These are phyloP conservation scores for Dendrolimus kikuchii DNA, from an alignment of 1,140 invertebrate genomes.

Conservation along the genomic window DNA sequence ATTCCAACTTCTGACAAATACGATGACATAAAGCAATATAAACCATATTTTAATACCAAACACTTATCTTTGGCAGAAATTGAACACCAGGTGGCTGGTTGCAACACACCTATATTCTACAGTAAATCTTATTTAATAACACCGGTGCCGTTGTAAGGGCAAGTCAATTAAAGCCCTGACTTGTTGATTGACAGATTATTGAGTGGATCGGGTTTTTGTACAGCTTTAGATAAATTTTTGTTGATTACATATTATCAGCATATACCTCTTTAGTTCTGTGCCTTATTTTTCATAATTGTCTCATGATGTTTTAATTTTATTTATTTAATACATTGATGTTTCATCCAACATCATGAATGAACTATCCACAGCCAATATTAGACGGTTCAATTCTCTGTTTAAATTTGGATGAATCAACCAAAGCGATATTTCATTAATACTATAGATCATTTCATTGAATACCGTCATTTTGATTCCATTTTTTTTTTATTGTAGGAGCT, in stretches of 20 bases:
- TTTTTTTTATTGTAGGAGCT: too few relatives aligned
- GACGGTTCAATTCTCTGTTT: too few relatives aligned
- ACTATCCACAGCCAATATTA: too few relatives aligned
- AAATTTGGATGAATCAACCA: too few relatives aligned
- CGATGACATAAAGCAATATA: not conserved
- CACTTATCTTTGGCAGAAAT: constrained; percentile 30
- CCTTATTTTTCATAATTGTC: too few relatives aligned
- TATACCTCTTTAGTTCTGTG: not conserved
- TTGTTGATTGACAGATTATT: constrained; percentile 31
- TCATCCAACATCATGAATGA: too few relatives aligned
- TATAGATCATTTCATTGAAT: too few relatives aligned
- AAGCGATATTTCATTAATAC: too few relatives aligned
- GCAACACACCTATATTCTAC: constrained; percentile 20
- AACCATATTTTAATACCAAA: not conserved
- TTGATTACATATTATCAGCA: not conserved
- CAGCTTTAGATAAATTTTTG: not conserved
- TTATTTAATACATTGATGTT: too few relatives aligned
- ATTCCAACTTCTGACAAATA: not conserved
- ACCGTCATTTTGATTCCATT: too few relatives aligned
- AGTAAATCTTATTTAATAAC: constrained; percentile 30
- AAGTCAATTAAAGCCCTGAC: constrained; percentile 31
- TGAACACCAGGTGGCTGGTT: constrained; percentile 35
- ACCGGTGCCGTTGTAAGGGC: constrained; percentile 20
- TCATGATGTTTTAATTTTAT: too few relatives aligned
- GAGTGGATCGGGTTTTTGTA: constrained; percentile 18